Base-by-base conservation (phyloP, 2,113 vertebrate species). In the Empidonax traillii region DNA sequence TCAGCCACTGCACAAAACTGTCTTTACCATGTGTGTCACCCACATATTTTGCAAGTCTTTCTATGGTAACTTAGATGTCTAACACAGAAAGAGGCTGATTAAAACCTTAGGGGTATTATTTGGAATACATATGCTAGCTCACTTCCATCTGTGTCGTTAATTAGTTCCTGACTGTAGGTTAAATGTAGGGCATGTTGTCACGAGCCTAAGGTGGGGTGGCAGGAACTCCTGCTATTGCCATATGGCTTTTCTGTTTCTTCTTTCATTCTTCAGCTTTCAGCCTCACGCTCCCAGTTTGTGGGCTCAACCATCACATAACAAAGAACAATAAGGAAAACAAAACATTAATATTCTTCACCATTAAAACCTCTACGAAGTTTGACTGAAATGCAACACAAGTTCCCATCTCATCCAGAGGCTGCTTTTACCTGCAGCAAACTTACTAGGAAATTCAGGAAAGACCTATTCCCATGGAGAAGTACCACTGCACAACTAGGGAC, bases 161-260 rank as follows among this genome's bases (percentile, higher is more conserved):
- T 97, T 96, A 97, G 96, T 82, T 96, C 93, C 95, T 96, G 94
- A 96, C 96, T 85, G 94, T 83, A 97, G 97, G 94, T 97, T 97
- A 97, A 96, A 94, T 95, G 90, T 79, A 97, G 94, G 96, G 95
- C 96, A 97, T 79, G 94, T 84, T 96, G 95, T 96, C 96, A 97
- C 2, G 51, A 96, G 92, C 95, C 92, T 92, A 96, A 97, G 95
- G 95, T 97, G 91, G 85, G 92, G 68, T 94, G 87, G 96, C 90
- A 93, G 85, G 95, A 95, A 94, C 95, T 95, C 97, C 96, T 96
- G 96, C 95, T 95, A 86, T 90, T 59, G 87, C 97, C 95, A 97
- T 93, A 93, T 95, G 93, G 92, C 85, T 95, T 92, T 91, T 89
- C 35, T 92, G 41, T 72, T 96, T 86, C 93, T 93, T 90, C 55